Percentiles rank a stretch among this genome's conserved stretches.
phyloP scores from a whole-genome alignment of 2,797 vertebrate species.

The Anas flavirostris region DNA sequence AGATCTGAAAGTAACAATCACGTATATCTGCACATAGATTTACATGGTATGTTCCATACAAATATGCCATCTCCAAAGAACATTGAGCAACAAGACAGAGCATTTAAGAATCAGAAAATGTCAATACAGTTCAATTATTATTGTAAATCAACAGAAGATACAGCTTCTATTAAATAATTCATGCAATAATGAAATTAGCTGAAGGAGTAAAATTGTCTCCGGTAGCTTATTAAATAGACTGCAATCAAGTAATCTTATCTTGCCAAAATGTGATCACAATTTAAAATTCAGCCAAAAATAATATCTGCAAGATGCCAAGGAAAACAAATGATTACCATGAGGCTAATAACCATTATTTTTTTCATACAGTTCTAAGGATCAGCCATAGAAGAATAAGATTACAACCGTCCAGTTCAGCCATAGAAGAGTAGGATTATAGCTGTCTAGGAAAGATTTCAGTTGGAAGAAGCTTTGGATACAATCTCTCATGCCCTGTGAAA shows the following conservation, averaged over 20 bases:
- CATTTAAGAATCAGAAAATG: conserved; percentile 4
- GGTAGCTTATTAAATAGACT: not conserved
- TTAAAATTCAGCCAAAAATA: not conserved
- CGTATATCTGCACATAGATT: not conserved
- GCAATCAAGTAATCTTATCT: not conserved
- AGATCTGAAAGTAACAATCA: conserved; percentile 49
- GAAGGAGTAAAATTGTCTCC: not conserved
- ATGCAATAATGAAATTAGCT: conserved; percentile 14
- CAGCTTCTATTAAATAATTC: conserved; percentile 21
- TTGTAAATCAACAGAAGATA: conserved; percentile 3
- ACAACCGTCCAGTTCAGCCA: not conserved
- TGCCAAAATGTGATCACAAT: conserved; percentile 9
- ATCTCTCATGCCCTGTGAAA: not conserved
- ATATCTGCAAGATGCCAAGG: not conserved
- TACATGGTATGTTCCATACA: not conserved
- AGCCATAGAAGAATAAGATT: not conserved
- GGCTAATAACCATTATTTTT: not conserved
- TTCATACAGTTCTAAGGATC: not conserved
- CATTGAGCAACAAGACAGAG: not conserved
- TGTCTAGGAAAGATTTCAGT: not conserved
- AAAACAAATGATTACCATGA: not conserved
- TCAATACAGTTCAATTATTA: not conserved
- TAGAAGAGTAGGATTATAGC: not conserved
- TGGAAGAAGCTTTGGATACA: not conserved
- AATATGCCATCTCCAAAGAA: not conserved